Percentiles rank a stretch among this genome's conserved stretches.
Evolutionary conservation across 2,888 invertebrate species (phyloP).

Genomic region (Chymomyza fuscimana): DNA sequence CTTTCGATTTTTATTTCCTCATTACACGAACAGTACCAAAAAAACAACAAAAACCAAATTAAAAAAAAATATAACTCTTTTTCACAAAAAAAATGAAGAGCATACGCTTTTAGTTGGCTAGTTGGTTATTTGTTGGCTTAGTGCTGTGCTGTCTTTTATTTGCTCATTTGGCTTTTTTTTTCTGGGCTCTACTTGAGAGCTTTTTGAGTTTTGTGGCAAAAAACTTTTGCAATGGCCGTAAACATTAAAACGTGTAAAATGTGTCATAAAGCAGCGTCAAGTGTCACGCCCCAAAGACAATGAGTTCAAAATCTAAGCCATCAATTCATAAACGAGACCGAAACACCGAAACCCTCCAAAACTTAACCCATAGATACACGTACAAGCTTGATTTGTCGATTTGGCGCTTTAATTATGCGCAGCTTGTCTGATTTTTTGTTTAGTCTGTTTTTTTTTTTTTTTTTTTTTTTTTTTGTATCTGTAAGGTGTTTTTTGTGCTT

Average conservation of each 20-base stretch:
- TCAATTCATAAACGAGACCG: background rate
- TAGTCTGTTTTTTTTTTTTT: slow-evolving; percentile 9
- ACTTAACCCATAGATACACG: background rate
- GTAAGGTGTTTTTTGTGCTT: slow-evolving; percentile 38
- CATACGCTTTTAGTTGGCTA: background rate
- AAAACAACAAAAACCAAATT: background rate
- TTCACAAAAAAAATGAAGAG: slow-evolving; percentile 40
- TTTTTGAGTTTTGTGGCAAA: slow-evolving; percentile 37
- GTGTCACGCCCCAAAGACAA: background rate
- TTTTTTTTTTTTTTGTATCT: slow-evolving; percentile 22
- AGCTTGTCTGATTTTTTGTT: slow-evolving; percentile 38
- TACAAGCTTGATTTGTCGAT: slow-evolving; percentile 49
- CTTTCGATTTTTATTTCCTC: slow-evolving; percentile 67
- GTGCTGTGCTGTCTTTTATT: slow-evolving; percentile 18
- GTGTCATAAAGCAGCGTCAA: slow-evolving; percentile 13
- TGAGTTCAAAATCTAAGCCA: slow-evolving; percentile 8
- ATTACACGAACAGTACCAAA: slow-evolving; percentile 44
- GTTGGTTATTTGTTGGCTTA: slow-evolving; percentile 11
- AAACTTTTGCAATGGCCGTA: slow-evolving; percentile 32
- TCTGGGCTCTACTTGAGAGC: background rate
- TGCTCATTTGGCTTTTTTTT: slow-evolving; percentile 28
- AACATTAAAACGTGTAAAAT: slow-evolving; percentile 15
- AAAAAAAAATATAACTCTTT: background rate
- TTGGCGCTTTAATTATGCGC: slow-evolving; percentile 50
- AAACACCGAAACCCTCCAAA: background rate